A percentile compares a stretch with the other conserved stretches of the same genome.
Evolutionary conservation across 1,140 invertebrate species (phyloP).

Genomic region (Leptinotarsa undecemlineata): DNA sequence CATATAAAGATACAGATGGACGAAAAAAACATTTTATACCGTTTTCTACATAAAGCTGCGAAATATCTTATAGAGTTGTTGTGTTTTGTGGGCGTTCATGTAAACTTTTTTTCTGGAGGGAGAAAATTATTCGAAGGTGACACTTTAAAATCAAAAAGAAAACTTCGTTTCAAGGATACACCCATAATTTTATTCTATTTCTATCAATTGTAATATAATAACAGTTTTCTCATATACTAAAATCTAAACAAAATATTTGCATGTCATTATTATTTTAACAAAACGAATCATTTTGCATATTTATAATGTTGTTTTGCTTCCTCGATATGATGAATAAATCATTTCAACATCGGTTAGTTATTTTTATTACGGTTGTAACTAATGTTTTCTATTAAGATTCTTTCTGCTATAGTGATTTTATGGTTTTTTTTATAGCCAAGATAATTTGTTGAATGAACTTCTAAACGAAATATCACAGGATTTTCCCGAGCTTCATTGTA

Average conservation of each 20-base stretch:
- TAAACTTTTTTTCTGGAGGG: too few relatives aligned
- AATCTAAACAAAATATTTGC: neutral
- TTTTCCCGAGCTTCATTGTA: neutral
- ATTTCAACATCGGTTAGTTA: conserved; percentile 17
- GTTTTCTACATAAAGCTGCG: too few relatives aligned
- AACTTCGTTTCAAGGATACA: too few relatives aligned
- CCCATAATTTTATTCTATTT: too few relatives aligned
- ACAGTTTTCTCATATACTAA: too few relatives aligned
- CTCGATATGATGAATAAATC: conserved; percentile 27
- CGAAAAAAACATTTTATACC: too few relatives aligned
- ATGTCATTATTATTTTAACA: neutral
- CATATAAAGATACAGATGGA: too few relatives aligned
- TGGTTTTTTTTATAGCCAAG: conserved; percentile 33
- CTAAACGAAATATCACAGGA: neutral
- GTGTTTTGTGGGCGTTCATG: too few relatives aligned
- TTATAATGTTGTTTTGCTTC: neutral
- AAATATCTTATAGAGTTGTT: too few relatives aligned
- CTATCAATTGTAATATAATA: too few relatives aligned
- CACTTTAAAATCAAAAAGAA: too few relatives aligned
- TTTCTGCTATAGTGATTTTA: conserved; percentile 28
- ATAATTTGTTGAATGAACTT: conserved; percentile 35
- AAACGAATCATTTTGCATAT: neutral
- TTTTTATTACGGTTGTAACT: conserved; percentile 35
- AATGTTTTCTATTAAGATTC: conserved; percentile 40
- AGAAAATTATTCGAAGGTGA: too few relatives aligned